Evolutionary conservation across 2,797 vertebrate species (phyloP), one percentile per base, ranked within the genome.

Genomic region (Scarus forsteni): DNA sequence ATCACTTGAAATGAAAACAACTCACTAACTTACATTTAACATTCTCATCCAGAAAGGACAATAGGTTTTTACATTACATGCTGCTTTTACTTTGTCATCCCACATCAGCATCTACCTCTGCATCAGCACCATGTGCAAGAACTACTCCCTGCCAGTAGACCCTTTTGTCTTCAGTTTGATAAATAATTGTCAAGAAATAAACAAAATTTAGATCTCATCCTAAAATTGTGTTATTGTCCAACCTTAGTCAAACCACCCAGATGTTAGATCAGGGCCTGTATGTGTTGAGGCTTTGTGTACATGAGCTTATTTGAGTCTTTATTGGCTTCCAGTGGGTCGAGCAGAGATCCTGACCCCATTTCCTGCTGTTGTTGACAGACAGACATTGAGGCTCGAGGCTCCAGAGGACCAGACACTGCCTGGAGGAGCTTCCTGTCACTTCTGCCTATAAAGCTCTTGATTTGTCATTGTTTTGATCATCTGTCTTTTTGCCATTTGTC

Each of bases 291-390:
- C 40, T n/a, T 49, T 71, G 55, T 62, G 45, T 55, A 50, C 70
- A 39, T 61, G 48, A 40, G 59, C 1, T 54, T 60, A 52, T 76
- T 39, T 58, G 53, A 66, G 55, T 66, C 60, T 78, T 80, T 81
- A 82, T 83, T 81, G 72, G 70, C 75, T 89, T 83, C 73, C 79
- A 79, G 67, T 73, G 83, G 85, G 83, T 85, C 57, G 10, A 75
- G 63, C 71, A 76, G 70, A 85, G 89, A 79, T 89, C 85, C 74
- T 81, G 88, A 91, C 91, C 89, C 80, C 60, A 77, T 88, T 90
- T 92, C 86, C 83, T 87, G 81, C 66, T 55, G 66, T 85, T 86
- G 81, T 86, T 85, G 78, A 86, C 71, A 75, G 62, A 80, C 51
- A 85, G 75, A 77, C 79, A 58, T 73, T 74, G 48, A 58, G 70